phyloP scores from a whole-genome alignment of 2,797 vertebrate genomes.

The Pantherophis vulpinus region DNA sequence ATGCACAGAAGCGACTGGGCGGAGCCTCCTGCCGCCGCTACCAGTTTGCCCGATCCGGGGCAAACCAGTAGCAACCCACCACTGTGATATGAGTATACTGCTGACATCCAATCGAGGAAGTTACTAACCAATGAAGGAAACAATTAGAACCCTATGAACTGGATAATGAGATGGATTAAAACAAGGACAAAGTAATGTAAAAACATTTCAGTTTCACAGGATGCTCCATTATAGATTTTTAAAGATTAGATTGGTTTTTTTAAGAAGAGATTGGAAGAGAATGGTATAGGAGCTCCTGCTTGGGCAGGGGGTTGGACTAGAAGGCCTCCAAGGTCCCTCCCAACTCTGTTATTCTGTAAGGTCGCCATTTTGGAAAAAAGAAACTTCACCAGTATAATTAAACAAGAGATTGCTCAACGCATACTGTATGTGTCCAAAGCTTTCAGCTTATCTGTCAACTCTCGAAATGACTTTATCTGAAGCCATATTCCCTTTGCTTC shows the following conservation, averaged over 20 bases:
- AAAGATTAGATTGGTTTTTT: too few species aligned
- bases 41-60: too few species aligned
- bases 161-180: not conserved
- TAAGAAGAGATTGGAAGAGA: too few species aligned
- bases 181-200: not conserved
- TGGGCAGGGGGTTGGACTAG: too few species aligned
- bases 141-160: not conserved
- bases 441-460: not conserved
- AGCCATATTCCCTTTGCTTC: too few species aligned
- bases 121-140: not conserved
- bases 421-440: not conserved
- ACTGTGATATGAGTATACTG: not conserved
- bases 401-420: not conserved
- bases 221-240: not conserved
- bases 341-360: not conserved
- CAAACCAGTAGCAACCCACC: too few species aligned
- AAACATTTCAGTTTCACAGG: not conserved
- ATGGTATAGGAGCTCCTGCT: too few species aligned
- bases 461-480: too few species aligned
- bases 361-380: not conserved
- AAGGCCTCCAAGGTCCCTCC: too few species aligned
- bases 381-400: not conserved
- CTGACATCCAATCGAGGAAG: not conserved
- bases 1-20: too few species aligned
- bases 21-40: too few species aligned